Conservation (phyloP, 2,888 invertebrate species). For the Ormyrus labotus region DNA sequence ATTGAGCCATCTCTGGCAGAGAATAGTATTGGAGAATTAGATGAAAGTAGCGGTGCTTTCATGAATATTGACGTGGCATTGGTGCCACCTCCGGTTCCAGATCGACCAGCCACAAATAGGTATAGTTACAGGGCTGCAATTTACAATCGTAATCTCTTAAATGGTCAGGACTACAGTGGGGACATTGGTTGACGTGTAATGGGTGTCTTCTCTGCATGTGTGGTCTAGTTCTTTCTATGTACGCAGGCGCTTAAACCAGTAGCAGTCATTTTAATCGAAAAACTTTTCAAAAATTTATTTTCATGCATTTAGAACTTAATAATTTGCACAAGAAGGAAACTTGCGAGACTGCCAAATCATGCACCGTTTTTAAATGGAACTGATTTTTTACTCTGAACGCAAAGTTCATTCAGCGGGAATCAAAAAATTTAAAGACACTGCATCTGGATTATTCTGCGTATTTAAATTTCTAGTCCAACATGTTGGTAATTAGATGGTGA, state of each 20-base stretch:
- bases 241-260: slow-evolving; percentile 62
- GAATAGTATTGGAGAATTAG: slow-evolving; percentile 79
- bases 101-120: slow-evolving; percentile 81
- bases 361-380: slow-evolving; percentile 27
- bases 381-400: slow-evolving; percentile 40
- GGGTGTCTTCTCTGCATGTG: slow-evolving; percentile 90
- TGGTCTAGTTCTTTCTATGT: slow-evolving; percentile 78
- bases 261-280: slow-evolving; percentile 34
- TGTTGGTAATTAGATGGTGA: slow-evolving; percentile 62
- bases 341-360: slow-evolving; percentile 47
- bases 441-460: slow-evolving; percentile 57
- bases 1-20: slow-evolving; percentile 78
- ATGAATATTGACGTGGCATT: slow-evolving; percentile 72
- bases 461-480: slow-evolving; percentile 62
- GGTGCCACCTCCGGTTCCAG: slow-evolving; percentile 80
- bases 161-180: slow-evolving; percentile 77
- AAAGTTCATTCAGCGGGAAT: slow-evolving; percentile 22
- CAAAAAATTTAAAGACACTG: slow-evolving; percentile 37
- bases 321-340: slow-evolving; percentile 16
- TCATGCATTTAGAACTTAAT: neutral
- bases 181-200: slow-evolving; percentile 88
- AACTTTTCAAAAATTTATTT: neutral
- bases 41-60: slow-evolving; percentile 74
- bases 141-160: slow-evolving; percentile 81
- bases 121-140: slow-evolving; percentile 84